A percentile compares a stretch with the other conserved stretches of the same genome.
phyloP scores from a whole-genome alignment of 1,140 invertebrate genomes.

The Drosophila busckii region DNA sequence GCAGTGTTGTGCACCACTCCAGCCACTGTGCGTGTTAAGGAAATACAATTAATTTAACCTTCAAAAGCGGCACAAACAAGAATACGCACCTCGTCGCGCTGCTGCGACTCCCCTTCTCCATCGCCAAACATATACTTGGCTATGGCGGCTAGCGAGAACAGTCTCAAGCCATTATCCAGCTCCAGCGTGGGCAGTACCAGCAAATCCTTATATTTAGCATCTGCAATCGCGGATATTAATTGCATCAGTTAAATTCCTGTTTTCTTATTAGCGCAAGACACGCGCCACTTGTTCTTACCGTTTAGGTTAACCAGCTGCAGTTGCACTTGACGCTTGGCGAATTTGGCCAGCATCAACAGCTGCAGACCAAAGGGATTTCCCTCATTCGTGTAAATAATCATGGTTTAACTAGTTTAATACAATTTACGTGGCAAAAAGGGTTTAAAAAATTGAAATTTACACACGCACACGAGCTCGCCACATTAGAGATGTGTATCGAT shows the following conservation, averaged over 20 bases:
- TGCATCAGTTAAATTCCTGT: slow-evolving; percentile 47
- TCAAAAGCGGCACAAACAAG: slow-evolving; percentile 32
- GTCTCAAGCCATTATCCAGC: slow-evolving; percentile 76
- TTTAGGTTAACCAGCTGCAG: slow-evolving; percentile 81
- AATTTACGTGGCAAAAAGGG: slow-evolving; percentile 70
- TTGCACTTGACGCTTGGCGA: slow-evolving; percentile 80
- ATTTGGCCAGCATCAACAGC: slow-evolving; percentile 83
- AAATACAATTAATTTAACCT: slow-evolving; percentile 55
- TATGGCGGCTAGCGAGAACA: slow-evolving; percentile 82
- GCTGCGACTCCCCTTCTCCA: slow-evolving; percentile 54
- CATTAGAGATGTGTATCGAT: slow-evolving; percentile 12
- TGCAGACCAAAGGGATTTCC: slow-evolving; percentile 87
- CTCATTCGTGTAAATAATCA: slow-evolving; percentile 85
- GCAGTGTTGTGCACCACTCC: slow-evolving; percentile 86
- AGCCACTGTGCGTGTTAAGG: slow-evolving; percentile 81
- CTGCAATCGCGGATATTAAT: slow-evolving; percentile 48
- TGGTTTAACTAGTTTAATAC: slow-evolving; percentile 56
- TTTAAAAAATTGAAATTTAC: slow-evolving; percentile 15
- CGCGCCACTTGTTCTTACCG: slow-evolving; percentile 79
- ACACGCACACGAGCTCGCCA: slow-evolving; percentile 9
- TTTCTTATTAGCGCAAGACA: neutral
- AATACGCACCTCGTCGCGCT: slow-evolving; percentile 62
- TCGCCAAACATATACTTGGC: slow-evolving; percentile 81
- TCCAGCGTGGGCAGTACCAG: slow-evolving; percentile 80
- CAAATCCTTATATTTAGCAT: slow-evolving; percentile 53